Percentiles rank a stretch among this genome's conserved stretches.
Evolutionary conservation across 2,797 vertebrate species (phyloP).

Genomic region (Phaenicophaeus curvirostris): DNA sequence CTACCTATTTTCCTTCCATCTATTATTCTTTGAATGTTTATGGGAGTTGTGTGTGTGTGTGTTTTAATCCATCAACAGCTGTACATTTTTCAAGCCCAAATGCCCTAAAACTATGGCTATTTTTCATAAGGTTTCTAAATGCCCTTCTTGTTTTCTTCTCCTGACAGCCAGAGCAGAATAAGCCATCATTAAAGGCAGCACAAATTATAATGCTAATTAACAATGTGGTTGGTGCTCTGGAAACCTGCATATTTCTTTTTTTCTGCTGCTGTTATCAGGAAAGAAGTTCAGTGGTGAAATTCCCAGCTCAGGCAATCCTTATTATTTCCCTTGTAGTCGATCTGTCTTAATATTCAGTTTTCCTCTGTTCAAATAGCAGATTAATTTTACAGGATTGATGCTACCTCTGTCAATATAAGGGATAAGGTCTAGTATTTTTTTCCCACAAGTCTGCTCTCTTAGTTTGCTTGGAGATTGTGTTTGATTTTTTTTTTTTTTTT

Average conservation of each 20-base stretch:
- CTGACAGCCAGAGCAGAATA: constrained; percentile 50
- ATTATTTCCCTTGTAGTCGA: neutral
- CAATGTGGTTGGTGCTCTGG: constrained; percentile 33
- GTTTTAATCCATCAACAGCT: constrained; percentile 51
- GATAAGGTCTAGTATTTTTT: neutral
- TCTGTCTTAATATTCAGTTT: neutral
- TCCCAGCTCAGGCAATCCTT: neutral
- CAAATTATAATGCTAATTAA: constrained; percentile 71
- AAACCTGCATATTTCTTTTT: neutral
- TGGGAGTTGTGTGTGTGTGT: neutral
- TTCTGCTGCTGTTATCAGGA: neutral
- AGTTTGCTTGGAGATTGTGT: neutral
- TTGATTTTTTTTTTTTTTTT: rapidly evolving
- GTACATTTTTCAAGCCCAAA: constrained; percentile 40
- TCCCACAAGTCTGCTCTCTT: neutral
- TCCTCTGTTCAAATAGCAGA: neutral
- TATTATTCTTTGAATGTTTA: constrained; percentile 58
- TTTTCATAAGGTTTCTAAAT: constrained; percentile 46
- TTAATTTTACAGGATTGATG: constrained; percentile 46
- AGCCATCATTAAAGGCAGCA: constrained; percentile 34
- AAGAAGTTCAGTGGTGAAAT: constrained; percentile 33
- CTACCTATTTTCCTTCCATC: constrained; percentile 59
- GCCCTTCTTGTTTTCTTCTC: constrained; percentile 31
- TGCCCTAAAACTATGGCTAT: constrained; percentile 45
- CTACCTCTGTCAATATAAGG: neutral